Conservation (phyloP, 2,113 vertebrate genomes). For the Elgaria multicarinata region DNA sequence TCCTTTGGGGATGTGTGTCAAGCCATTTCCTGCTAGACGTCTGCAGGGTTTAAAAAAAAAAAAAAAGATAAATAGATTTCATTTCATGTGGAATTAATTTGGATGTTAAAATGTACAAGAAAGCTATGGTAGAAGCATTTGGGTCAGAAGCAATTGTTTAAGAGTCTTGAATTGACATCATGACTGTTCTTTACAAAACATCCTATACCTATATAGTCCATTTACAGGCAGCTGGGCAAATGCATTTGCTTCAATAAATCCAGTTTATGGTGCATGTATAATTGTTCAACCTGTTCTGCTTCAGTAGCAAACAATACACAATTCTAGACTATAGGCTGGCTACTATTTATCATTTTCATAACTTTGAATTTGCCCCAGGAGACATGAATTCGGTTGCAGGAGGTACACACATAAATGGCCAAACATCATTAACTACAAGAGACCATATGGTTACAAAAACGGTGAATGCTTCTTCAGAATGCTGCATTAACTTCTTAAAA, state of each 20-base stretch:
- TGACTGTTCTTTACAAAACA: constrained; percentile 52
- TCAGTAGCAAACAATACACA: constrained; percentile 38
- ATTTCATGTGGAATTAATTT: constrained; percentile 79
- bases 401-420: neutral
- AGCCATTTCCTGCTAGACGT: constrained; percentile 92
- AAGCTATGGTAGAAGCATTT: constrained; percentile 56
- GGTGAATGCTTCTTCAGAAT: neutral
- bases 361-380: neutral
- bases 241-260: constrained; percentile 46
- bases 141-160: constrained; percentile 66
- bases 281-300: constrained; percentile 35
- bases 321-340: constrained; percentile 17
- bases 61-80: constrained; percentile 67
- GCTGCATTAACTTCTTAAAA: neutral
- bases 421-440: neutral
- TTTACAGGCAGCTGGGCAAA: constrained; percentile 55
- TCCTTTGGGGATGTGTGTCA: constrained; percentile 90
- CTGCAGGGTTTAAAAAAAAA: constrained; percentile 80
- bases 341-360: neutral
- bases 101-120: constrained; percentile 68
- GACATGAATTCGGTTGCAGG: constrained; percentile 20
- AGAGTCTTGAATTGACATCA: constrained; percentile 59
- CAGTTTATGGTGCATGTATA: constrained; percentile 15
- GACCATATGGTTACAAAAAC: neutral
- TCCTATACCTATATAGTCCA: constrained; percentile 46